A percentile compares a stretch with the other conserved stretches of the same genome.
Evolutionary conservation across 2,888 invertebrate species (phyloP).

Genomic region (Nemapogon koenigi): DNA sequence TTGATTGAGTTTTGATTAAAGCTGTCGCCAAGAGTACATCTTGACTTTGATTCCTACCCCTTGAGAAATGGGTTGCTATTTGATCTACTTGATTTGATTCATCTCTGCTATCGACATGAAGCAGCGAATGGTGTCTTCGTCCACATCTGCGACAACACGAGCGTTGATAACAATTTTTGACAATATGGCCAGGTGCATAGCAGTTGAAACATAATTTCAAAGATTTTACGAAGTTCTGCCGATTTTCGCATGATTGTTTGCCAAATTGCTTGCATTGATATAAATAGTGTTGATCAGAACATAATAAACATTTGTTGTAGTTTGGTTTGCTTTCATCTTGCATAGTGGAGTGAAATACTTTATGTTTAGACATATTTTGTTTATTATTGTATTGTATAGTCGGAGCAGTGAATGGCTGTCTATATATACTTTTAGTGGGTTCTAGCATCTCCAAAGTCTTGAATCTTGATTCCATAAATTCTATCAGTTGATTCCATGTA

Average conservation of each 20-base stretch:
- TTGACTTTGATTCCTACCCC: constrained; percentile 5
- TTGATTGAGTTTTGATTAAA: constrained; percentile 16
- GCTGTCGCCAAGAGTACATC: constrained; percentile 21
- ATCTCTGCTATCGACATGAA: constrained; percentile 13
- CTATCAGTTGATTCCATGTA: constrained; percentile 9
- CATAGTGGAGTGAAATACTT: constrained; percentile 11
- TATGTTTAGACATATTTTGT: no score
- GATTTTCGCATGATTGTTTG: constrained; percentile 3
- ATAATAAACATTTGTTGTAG: constrained; percentile 10
- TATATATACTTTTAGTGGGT: background rate
- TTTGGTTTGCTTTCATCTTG: constrained; percentile 3
- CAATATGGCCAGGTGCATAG: constrained; percentile 13
- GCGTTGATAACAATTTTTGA: constrained; percentile 12
- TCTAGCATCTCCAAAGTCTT: constrained; percentile 14
- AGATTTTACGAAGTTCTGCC: constrained; percentile 13
- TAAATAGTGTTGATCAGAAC: constrained; percentile 12
- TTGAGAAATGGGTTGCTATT: constrained; percentile 9
- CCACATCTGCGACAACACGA: constrained; percentile 15
- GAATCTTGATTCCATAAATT: constrained; percentile 14
- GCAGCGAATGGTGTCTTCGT: constrained; percentile 16
- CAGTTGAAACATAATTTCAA: constrained; percentile 17
- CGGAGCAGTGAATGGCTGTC: no score
- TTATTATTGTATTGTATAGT: constrained; percentile 7
- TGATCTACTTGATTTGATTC: background rate
- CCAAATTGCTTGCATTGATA: constrained; percentile 15